These are phyloP conservation scores for Orthonychiurus folsomi DNA, from an alignment of 2,888 invertebrate genomes.

Conservation along the genomic window DNA sequence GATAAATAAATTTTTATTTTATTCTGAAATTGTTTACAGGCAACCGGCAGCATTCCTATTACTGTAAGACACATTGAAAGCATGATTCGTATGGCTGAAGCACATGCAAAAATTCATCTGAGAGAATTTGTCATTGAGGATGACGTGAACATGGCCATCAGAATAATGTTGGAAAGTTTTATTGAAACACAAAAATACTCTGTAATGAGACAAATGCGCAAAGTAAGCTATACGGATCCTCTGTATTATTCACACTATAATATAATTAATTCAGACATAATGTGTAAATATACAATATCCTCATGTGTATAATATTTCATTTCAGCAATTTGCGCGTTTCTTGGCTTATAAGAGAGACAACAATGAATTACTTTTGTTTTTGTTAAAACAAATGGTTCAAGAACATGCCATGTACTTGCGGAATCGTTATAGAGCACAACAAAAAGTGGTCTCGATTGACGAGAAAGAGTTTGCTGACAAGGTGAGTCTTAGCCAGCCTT, in stretches of 20 bases:
- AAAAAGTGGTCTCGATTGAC: conserved; percentile 65
- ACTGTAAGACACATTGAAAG: conserved; percentile 97
- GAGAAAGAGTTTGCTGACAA: conserved; percentile 73
- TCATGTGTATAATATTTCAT: conserved; percentile 54
- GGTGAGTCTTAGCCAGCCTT: too few species aligned
- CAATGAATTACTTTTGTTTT: conserved; percentile 88
- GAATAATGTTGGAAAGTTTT: conserved; percentile 96
- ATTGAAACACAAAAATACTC: conserved; percentile 98
- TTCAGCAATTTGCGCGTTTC: conserved; percentile 90
- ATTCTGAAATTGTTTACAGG: too few species aligned
- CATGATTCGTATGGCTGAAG: conserved; percentile 95
- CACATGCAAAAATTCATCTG: conserved; percentile 91
- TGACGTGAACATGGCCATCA: conserved; percentile 94
- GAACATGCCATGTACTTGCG: conserved; percentile 73
- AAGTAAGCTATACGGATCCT: too few species aligned
- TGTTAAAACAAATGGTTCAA: conserved; percentile 81
- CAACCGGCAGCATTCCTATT: conserved; percentile 93
- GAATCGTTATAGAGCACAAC: conserved; percentile 45
- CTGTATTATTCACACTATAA: too few species aligned
- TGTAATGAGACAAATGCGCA: conserved; percentile 91
- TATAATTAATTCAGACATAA: neutral
- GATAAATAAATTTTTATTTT: too few species aligned
- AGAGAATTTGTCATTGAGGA: conserved; percentile 81
- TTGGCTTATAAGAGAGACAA: conserved; percentile 89
- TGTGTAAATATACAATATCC: conserved; percentile 9